Evolutionary conservation across 2,797 vertebrate genomes (phyloP), one percentile per base, ranked within the genome.

Genomic region (Megalops cyprinoides): DNA sequence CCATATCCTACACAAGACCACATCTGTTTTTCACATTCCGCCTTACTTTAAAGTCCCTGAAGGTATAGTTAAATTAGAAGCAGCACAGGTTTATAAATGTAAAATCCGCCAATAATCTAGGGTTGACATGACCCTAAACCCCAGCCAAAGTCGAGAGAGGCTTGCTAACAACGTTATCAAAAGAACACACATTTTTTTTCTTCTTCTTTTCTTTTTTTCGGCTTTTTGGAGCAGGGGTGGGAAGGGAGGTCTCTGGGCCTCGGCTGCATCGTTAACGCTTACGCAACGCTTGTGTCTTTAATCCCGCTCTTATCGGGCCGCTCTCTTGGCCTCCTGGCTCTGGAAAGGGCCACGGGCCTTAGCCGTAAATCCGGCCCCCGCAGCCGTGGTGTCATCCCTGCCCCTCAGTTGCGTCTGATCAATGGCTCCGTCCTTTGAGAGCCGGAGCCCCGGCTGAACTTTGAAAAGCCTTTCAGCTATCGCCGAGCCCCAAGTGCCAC

Each of bases 261-360:
- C 39, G 23, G 53, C 89, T 60, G 89, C 90, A 92, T 92, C 92
- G 93, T 93, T 94, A 92, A 94, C 91, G 91, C 92, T 92, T 89
- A 90, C 91, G 91, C 93, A 93, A 92, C 89, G 90, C 94, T 94
- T 92, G 92, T 95, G 94, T 94, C 93, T 94, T 89, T 94, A 95
- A 95, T 95, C 92, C 93, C 89, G 93, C 94, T 94, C 93, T 94
- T 92, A 92, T 95, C 94, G 94, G 93, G 15, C 92, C 93, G 92
- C 91, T 94, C 91, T 89, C 91, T 89, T 89, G 90, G 87, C 91
- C 92, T 92, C 93, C 91, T 89, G 93, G 93, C 92, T 91, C 94
- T 94, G 94, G 94, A 93, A 93, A 94, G 92, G 94, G 95, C 95
- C 93, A 92, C 92, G 93, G 91, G 93, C 93, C 93, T 94, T 94